These are phyloP conservation scores for Netelia virgata DNA, from an alignment of 2,888 invertebrate species.

Conservation along the genomic window DNA sequence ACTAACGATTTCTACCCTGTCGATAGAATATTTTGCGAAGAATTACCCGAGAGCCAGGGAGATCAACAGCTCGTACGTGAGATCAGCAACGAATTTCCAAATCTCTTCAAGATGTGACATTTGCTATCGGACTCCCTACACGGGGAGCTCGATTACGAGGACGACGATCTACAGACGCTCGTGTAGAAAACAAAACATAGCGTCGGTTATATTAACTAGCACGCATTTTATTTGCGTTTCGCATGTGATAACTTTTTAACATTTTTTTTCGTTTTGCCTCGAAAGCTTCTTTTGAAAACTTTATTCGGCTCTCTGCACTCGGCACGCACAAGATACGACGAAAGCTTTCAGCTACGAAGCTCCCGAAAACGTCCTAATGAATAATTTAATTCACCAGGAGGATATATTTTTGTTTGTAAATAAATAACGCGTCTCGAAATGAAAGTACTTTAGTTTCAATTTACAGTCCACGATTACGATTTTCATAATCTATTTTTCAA, in stretches of 20 bases:
- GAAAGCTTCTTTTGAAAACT: conserved; percentile 24
- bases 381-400: neutral
- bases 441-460: conserved; percentile 46
- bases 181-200: conserved; percentile 70
- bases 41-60: conserved; percentile 89
- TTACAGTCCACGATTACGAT: conserved; percentile 14
- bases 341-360: conserved; percentile 1
- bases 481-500: conserved; percentile 16
- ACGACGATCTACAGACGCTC: conserved; percentile 81
- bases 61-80: conserved; percentile 93
- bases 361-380: neutral
- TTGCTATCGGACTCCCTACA: conserved; percentile 75
- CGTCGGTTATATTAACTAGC: conserved; percentile 37
- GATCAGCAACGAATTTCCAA: conserved; percentile 94
- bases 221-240: conserved; percentile 23
- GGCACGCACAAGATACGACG: conserved; percentile 31
- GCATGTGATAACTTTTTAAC: conserved; percentile 47
- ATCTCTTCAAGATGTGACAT: conserved; percentile 85
- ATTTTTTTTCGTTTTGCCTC: conserved; percentile 12
- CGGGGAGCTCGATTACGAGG: conserved; percentile 73
- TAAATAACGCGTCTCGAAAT: conserved; percentile 39
- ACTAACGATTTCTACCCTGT: conserved; percentile 53
- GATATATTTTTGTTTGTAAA: conserved; percentile 48
- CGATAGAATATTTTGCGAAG: conserved; percentile 93
- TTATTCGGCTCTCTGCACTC: conserved; percentile 38